Conservation (phyloP, 2,113 vertebrate genomes). For the Jaculus jaculus region DNA sequence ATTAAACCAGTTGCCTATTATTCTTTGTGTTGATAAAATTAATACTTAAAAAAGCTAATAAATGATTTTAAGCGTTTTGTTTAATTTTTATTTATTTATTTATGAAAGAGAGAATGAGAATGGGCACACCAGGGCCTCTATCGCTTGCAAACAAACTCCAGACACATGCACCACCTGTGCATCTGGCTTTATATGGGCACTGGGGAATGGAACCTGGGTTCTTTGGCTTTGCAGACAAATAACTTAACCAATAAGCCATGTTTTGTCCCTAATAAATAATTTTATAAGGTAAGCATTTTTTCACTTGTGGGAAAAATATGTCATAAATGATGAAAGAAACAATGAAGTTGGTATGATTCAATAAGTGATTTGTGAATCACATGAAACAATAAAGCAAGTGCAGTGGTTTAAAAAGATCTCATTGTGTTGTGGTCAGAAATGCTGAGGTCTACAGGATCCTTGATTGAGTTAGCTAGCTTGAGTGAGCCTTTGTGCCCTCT, state of each 20-base stretch:
- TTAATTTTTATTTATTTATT: too few species aligned
- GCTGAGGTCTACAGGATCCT: neutral
- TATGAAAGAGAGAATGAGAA: too few species aligned
- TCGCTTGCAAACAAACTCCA: too few species aligned
- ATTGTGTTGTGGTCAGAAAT: neutral
- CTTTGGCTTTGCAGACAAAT: too few species aligned
- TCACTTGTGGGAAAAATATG: conserved; percentile 63
- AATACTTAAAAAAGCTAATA: conserved; percentile 20
- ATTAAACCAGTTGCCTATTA: neutral
- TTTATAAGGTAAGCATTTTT: conserved; percentile 37
- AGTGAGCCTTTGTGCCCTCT: neutral
- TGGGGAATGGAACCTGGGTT: too few species aligned
- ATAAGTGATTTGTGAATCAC: neutral
- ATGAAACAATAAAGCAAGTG: neutral
- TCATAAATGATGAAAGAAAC: conserved; percentile 71
- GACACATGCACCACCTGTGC: too few species aligned
- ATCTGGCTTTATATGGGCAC: too few species aligned
- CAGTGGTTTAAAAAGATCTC: neutral
- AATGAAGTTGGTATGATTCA: conserved; percentile 62
- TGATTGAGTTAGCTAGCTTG: neutral
- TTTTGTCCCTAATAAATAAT: too few species aligned
- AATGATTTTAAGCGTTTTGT: neutral
- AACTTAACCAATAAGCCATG: too few species aligned
- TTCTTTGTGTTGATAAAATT: neutral
- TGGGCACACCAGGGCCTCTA: too few species aligned